Conservation (phyloP, 1,140 invertebrate genomes). For the Diorhabda sublineata region DNA sequence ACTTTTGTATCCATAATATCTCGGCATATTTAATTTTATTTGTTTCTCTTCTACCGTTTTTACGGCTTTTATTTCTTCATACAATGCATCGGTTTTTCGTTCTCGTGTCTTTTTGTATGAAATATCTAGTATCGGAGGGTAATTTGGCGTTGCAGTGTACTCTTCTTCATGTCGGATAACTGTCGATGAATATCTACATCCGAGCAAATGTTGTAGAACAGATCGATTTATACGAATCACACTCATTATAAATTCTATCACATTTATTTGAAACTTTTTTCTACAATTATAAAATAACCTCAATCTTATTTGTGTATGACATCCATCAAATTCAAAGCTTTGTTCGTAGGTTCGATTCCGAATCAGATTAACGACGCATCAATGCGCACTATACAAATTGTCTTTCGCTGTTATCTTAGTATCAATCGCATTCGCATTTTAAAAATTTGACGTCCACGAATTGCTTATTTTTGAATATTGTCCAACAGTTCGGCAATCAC, state of each 20-base stretch:
- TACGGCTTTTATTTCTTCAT: slow-evolving; percentile 59
- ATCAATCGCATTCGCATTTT: too few species aligned
- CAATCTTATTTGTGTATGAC: not conserved
- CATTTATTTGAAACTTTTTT: not conserved
- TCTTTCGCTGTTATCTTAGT: too few species aligned
- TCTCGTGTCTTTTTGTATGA: slow-evolving; percentile 46
- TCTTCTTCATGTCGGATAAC: slow-evolving; percentile 28
- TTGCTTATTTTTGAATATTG: too few species aligned
- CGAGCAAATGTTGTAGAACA: slow-evolving; percentile 9
- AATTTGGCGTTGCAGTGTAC: slow-evolving; percentile 48
- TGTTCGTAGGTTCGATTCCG: not conserved
- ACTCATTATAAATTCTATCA: slow-evolving; percentile 23
- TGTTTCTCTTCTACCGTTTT: slow-evolving; percentile 78
- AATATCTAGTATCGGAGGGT: slow-evolving; percentile 60
- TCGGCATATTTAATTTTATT: slow-evolving; percentile 72
- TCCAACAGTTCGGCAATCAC: too few species aligned
- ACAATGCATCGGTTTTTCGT: slow-evolving; percentile 47
- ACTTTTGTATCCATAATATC: slow-evolving; percentile 71
- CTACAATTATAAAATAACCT: too few species aligned
- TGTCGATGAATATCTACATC: slow-evolving; percentile 23
- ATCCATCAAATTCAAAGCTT: not conserved
- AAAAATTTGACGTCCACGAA: too few species aligned
- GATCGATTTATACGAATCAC: slow-evolving; percentile 27
- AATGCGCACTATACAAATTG: too few species aligned
- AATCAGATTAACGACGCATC: too few species aligned